phyloP scores from a whole-genome alignment of 2,888 invertebrate genomes.

The Tubiluchus corallicola region DNA sequence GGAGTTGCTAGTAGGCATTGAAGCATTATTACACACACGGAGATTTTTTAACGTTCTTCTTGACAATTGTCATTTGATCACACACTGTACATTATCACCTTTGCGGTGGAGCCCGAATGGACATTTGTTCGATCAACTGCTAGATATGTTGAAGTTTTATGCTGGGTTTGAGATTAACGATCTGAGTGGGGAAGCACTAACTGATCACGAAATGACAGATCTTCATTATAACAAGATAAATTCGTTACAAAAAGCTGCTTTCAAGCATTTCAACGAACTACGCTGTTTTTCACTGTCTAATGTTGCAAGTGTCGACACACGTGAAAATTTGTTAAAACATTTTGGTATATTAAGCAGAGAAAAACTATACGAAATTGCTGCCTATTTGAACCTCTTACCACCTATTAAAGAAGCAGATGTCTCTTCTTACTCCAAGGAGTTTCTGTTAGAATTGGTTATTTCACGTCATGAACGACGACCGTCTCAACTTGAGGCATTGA shows the following conservation, averaged over 20 bases:
- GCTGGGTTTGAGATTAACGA: conserved; percentile 94
- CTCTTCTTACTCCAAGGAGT: conserved; percentile 42
- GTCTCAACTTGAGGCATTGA: conserved; percentile 81
- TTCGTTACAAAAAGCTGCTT: conserved; percentile 79
- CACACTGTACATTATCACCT: conserved; percentile 61
- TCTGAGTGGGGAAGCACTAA: conserved; percentile 78
- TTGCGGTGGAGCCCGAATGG: conserved; percentile 54
- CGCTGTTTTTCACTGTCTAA: conserved; percentile 73
- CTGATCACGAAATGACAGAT: conserved; percentile 80
- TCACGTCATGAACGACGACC: conserved; percentile 55
- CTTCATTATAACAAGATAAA: conserved; percentile 82
- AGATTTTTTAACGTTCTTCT: conserved; percentile 90
- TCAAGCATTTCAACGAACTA: conserved; percentile 64
- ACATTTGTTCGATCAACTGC: conserved; percentile 71
- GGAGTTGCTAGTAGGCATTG: conserved; percentile 85
- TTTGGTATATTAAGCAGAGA: conserved; percentile 51
- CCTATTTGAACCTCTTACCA: conserved; percentile 68
- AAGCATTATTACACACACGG: conserved; percentile 80
- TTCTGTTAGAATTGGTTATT: conserved; percentile 63
- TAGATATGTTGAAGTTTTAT: conserved; percentile 90
- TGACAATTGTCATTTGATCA: conserved; percentile 82
- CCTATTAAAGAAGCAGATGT: conserved; percentile 41
- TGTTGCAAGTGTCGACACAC: conserved; percentile 83
- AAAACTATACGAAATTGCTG: conserved; percentile 64
- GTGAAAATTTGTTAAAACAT: conserved; percentile 60